These are phyloP conservation scores for Gryllus bimaculatus DNA, from an alignment of 1,140 invertebrate genomes.

Conservation along the genomic window DNA sequence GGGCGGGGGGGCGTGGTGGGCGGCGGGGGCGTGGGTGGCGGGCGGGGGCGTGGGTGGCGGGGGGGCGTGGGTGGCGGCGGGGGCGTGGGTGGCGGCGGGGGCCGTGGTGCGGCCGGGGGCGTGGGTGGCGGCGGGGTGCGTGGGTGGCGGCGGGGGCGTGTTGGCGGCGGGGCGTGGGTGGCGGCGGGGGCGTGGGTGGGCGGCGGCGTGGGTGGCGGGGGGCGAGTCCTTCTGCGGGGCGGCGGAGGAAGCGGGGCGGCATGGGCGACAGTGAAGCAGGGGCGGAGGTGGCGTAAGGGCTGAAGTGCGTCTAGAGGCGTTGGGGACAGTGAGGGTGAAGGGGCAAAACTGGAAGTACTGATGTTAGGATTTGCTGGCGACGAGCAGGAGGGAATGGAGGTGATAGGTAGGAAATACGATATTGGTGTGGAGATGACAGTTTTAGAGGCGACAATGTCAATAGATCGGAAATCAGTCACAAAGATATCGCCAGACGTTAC, in stretches of 20 bases:
- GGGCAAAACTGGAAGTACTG: not conserved
- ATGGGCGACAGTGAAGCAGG: not conserved
- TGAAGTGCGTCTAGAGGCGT: not conserved
- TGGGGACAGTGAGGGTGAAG: not conserved
- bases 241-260: not conserved
- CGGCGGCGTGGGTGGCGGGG: not conserved
- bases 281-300: not conserved
- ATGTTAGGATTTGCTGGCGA: too few relatives aligned
- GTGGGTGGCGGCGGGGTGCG: not conserved
- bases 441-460: too few relatives aligned
- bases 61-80: too few relatives aligned
- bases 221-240: too few relatives aligned
- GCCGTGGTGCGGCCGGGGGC: not conserved
- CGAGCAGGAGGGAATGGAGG: not conserved
- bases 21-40: not conserved
- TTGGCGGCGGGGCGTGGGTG: not conserved
- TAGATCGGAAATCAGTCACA: too few relatives aligned
- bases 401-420: not conserved
- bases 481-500: too few relatives aligned
- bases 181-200: not conserved
- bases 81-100: not conserved
- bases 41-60: not conserved
- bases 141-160: too few relatives aligned
- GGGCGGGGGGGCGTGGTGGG: not conserved
- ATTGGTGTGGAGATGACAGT: not conserved